Percentiles rank a stretch among this genome's conserved stretches.
Conservation (phyloP, 2,113 vertebrate species). For the Engraulis encrasicolus region DNA sequence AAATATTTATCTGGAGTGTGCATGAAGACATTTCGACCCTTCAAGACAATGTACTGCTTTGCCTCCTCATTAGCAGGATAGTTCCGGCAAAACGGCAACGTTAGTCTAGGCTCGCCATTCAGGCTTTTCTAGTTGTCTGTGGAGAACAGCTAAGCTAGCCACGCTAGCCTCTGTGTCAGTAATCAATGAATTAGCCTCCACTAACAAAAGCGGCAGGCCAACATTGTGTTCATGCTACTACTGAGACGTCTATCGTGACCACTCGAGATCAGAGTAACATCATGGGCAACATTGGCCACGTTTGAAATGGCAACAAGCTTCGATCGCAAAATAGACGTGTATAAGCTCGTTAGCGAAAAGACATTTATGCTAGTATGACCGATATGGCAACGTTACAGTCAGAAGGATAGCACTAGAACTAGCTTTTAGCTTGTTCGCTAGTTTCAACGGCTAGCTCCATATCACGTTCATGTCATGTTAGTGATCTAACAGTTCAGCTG, state of each 20-base stretch:
- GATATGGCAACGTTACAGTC: background rate
- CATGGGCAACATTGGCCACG: background rate
- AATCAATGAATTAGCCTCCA: slow-evolving; percentile 13
- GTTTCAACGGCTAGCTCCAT: background rate
- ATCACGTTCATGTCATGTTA: background rate
- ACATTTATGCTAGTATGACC: background rate
- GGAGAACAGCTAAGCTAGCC: background rate
- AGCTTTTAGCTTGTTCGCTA: background rate
- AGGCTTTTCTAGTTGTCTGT: slow-evolving; percentile 5
- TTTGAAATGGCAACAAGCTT: background rate
- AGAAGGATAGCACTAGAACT: background rate
- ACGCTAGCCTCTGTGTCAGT: background rate
- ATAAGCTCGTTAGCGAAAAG: background rate
- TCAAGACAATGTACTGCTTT: background rate
- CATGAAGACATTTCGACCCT: background rate
- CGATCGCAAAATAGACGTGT: background rate
- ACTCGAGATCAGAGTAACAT: no score
- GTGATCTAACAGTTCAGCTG: background rate
- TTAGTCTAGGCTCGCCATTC: slow-evolving; percentile 15
- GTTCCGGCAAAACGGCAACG: slow-evolving; percentile 11
- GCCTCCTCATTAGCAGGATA: background rate
- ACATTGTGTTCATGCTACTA: background rate
- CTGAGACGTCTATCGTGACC: slow-evolving; percentile 2
- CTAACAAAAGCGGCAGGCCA: slow-evolving; percentile 17
- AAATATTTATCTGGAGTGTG: background rate